These are phyloP conservation scores for Cepphus grylle DNA, from an alignment of 2,113 vertebrate species.

Conservation along the genomic window DNA sequence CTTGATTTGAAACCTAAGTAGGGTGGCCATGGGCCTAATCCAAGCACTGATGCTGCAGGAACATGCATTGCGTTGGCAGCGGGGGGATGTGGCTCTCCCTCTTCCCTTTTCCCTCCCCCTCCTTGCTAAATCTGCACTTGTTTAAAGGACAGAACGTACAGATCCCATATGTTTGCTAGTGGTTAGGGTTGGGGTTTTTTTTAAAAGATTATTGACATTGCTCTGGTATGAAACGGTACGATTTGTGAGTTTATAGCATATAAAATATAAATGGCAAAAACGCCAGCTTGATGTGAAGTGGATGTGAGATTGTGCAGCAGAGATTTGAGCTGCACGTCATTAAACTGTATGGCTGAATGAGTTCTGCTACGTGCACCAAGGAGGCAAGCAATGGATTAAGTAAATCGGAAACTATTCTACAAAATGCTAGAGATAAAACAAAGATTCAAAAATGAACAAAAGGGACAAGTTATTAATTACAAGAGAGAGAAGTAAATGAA, in stretches of 20 bases:
- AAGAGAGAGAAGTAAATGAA: conserved; percentile 12
- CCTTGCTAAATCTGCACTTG: conserved; percentile 67
- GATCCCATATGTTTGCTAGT: conserved; percentile 53
- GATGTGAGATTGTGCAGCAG: not conserved
- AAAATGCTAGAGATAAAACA: not conserved
- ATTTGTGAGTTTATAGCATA: not conserved
- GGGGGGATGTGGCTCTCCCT: not conserved
- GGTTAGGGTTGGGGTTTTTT: not conserved
- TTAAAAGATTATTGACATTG: not conserved
- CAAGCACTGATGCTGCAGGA: conserved; percentile 39
- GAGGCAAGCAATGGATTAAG: conserved; percentile 2
- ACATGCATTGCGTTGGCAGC: conserved; percentile 43
- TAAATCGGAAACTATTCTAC: not conserved
- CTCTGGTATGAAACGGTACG: not conserved
- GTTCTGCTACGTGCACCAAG: not conserved
- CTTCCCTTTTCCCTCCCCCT: conserved; percentile 57
- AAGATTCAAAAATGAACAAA: conserved; percentile 16
- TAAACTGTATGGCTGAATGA: not conserved
- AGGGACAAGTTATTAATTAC: conserved; percentile 44
- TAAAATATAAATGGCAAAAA: not conserved
- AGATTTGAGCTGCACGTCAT: not conserved
- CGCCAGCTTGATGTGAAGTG: conserved; percentile 14
- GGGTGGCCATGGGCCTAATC: conserved; percentile 19
- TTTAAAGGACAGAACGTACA: conserved; percentile 58
- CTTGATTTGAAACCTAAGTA: conserved; percentile 1